These are phyloP conservation scores for Amblyjoppa fuscipennis DNA, from an alignment of 2,888 invertebrate species.

Conservation along the genomic window DNA sequence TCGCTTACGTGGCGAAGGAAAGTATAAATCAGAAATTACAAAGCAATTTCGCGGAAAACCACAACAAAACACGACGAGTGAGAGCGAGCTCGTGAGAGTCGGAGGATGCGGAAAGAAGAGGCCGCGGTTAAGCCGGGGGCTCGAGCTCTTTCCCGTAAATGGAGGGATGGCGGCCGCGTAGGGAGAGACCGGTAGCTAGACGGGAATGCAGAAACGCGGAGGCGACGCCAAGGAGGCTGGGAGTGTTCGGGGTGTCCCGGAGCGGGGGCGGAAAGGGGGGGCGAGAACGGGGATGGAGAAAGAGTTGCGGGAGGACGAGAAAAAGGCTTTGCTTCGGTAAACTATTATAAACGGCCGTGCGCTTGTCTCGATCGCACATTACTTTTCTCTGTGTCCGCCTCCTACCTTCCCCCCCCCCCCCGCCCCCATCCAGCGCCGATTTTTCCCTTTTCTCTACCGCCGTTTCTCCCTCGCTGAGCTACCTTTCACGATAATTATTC, in stretches of 20 bases:
- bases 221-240: conserved; percentile 59
- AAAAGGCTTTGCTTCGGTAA: conserved; percentile 70
- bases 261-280: conserved; percentile 2
- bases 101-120: conserved; percentile 7
- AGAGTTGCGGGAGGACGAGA: conserved; percentile 49
- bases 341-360: conserved; percentile 75
- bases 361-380: conserved; percentile 78
- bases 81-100: background rate
- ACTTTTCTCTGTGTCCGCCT: conserved; percentile 64
- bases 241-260: conserved; percentile 19
- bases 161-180: background rate
- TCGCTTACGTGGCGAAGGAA: conserved; percentile 53
- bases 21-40: conserved; percentile 81
- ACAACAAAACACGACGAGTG: conserved; percentile 73
- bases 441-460: conserved; percentile 48
- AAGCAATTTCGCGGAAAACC: conserved; percentile 79
- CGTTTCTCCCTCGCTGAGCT: conserved; percentile 29
- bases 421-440: conserved; percentile 19
- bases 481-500: conserved; percentile 64
- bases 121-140: conserved; percentile 13
- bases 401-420: background rate
- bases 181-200: conserved; percentile 13
- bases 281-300: background rate
- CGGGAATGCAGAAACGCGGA: conserved; percentile 49
- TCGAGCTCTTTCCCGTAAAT: conserved; percentile 24